Conservation (phyloP, 1,140 invertebrate genomes). For the Grapholita molesta region DNA sequence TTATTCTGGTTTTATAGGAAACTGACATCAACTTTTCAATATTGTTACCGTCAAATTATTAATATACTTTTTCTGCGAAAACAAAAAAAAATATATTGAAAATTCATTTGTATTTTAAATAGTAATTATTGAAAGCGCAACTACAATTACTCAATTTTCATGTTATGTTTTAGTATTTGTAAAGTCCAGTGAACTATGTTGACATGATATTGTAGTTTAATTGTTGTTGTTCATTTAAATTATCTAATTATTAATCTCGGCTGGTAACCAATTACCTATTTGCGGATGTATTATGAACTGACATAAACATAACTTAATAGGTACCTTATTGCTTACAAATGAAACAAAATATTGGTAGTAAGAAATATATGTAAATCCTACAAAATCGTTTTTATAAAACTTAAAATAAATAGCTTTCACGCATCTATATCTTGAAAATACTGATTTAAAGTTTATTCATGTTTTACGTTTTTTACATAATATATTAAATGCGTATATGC, state of each 20-base stretch:
- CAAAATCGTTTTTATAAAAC: too few species aligned
- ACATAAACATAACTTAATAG: too few species aligned
- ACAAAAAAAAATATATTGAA: neutral
- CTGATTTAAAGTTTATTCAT: too few species aligned
- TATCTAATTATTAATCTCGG: neutral
- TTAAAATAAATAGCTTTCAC: too few species aligned
- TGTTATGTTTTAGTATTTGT: neutral
- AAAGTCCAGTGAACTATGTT: neutral
- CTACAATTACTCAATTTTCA: neutral
- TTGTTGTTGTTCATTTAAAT: neutral
- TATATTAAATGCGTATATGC: too few species aligned
- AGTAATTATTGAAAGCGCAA: neutral
- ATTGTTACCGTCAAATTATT: neutral
- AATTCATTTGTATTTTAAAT: neutral
- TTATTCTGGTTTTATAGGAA: slow-evolving; percentile 3
- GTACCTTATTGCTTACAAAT: too few species aligned
- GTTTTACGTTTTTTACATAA: too few species aligned
- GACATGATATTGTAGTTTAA: neutral
- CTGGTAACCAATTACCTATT: too few species aligned
- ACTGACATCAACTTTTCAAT: slow-evolving; percentile 4
- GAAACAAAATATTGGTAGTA: too few species aligned
- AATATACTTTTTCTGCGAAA: neutral
- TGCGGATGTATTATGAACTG: too few species aligned
- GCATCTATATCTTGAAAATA: too few species aligned
- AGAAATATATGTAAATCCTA: too few species aligned